Evolutionary conservation across 35 echinoderm and acorn worm genomes (phyloP), one percentile per base, ranked within the genome.

Genomic region (Patiria miniata): DNA sequence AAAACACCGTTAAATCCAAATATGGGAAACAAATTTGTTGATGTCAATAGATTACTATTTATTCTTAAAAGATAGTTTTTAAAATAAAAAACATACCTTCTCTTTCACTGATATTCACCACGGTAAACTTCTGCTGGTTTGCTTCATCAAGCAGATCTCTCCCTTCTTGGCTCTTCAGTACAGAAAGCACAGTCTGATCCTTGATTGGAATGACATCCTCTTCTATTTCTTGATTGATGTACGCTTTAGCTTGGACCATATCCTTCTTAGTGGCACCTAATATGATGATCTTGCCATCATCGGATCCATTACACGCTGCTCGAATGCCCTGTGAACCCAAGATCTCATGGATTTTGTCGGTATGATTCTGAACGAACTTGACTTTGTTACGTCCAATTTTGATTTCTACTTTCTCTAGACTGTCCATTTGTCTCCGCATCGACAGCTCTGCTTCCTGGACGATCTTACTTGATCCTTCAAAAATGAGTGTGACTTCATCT

Each of bases 391-490:
- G 21, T 22, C n/a, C n/a, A n/a, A 30, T 5, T 37, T 56, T 39
- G 39, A 88, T 80, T 8, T 51, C 37, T 8, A 47, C 29, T 58
- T 36, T 38, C 22, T 19, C 29, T n/a, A 88, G 17, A 39, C 40
- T 60, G 53, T 88, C 86, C 16, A 88, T 57, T 18, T 39, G 28
- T 9, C 39, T 52, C n/a, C 78, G 59, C 51, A 88, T 78, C 2
- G 18, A 18, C 12, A 88, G n/a, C 28, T 26, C 19, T 1, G 36
- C 39, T 39, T 38, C 54, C 17, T 77, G 17, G 30, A 88, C 30
- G 14, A 52, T 77, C 42, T 37, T 37, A 21, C 77, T 44, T 36
- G 60, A 10, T 60, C 86, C 86, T 36, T 88, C 51, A 47, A 47
- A 47, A 6, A 47, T 47, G 28, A 88, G 78, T 30, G 32, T 37